Evolutionary conservation across 2,888 invertebrate species (phyloP).

Genomic region (Pammene fasciana): DNA sequence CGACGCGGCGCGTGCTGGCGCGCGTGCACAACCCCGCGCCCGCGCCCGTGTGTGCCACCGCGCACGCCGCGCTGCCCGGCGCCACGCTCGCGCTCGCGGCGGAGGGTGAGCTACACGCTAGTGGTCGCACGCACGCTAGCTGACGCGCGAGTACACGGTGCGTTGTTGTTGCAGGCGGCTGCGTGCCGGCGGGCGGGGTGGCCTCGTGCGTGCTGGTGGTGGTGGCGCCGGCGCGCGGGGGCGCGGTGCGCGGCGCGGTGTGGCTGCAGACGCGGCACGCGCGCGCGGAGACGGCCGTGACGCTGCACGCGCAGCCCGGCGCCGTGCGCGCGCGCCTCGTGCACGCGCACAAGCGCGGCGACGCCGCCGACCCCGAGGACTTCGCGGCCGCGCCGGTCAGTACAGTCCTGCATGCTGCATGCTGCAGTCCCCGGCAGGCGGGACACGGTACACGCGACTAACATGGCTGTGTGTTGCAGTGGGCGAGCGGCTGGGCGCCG

Average conservation of each 20-base stretch:
- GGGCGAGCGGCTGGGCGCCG: constrained; percentile 85
- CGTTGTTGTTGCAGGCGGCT: neutral
- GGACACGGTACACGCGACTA: too few species aligned
- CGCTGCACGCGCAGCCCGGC: constrained; percentile 68
- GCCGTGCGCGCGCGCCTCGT: constrained; percentile 45
- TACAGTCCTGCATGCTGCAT: neutral
- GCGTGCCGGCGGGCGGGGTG: constrained; percentile 44
- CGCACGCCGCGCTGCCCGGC: constrained; percentile 52
- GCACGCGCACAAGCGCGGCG: constrained; percentile 44
- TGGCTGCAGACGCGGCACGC: constrained; percentile 78
- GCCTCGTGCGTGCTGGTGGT: constrained; percentile 51
- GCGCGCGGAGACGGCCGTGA: constrained; percentile 83
- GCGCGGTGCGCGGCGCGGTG: constrained; percentile 46
- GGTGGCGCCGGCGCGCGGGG: constrained; percentile 58
- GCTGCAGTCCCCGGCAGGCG: too few species aligned
- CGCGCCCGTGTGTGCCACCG: constrained; percentile 56
- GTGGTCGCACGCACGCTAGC: too few species aligned
- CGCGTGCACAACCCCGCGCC: constrained; percentile 64
- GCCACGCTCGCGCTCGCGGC: constrained; percentile 46
- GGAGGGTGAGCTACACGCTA: constrained; percentile 16
- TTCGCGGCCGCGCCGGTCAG: constrained; percentile 44
- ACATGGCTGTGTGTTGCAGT: constrained; percentile 49
- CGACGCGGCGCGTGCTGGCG: constrained; percentile 86
- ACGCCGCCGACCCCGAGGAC: constrained; percentile 37
- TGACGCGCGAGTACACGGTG: too few species aligned